Conservation (phyloP, 2,888 invertebrate species). For the Leucophenga montana region DNA sequence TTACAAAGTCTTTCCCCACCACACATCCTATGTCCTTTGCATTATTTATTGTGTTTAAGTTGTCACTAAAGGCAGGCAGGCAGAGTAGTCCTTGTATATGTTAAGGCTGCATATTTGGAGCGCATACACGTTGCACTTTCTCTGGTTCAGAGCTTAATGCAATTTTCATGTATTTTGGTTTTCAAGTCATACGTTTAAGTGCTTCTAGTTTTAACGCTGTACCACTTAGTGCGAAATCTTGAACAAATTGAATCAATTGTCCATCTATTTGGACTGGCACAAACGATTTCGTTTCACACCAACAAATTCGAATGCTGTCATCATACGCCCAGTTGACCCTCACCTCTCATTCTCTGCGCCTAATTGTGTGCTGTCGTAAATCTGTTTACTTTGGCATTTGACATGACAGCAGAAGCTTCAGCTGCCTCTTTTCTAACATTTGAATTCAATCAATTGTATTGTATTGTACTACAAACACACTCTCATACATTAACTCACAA, state of each 20-base stretch:
- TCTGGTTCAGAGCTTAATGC: conserved; percentile 10
- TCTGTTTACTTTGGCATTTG: conserved; percentile 38
- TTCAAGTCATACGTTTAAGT: not conserved
- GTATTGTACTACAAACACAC: not conserved
- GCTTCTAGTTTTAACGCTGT: not conserved
- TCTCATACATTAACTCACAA: too few relatives aligned
- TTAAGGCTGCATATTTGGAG: too few relatives aligned
- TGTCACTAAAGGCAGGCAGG: not conserved
- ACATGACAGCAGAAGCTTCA: conserved; percentile 3
- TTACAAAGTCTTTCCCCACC: too few relatives aligned
- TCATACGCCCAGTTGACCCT: not conserved
- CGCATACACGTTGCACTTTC: not conserved
- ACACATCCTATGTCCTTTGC: not conserved
- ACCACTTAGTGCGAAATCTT: not conserved
- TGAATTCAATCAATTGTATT: conserved; percentile 29
- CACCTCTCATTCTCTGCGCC: not conserved
- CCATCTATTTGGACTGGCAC: not conserved
- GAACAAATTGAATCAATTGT: not conserved
- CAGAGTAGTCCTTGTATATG: too few relatives aligned
- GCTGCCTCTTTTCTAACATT: conserved; percentile 6
- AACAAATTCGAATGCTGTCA: not conserved
- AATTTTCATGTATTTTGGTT: conserved; percentile 7
- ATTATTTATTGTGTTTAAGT: not conserved
- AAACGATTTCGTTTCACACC: conserved; percentile 3
- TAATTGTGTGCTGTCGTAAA: conserved; percentile 26